A percentile compares a stretch with the other conserved stretches of the same genome.
Evolutionary conservation across 1,140 invertebrate genomes (phyloP).

Genomic region (Trichomalopsis sarcophagae): DNA sequence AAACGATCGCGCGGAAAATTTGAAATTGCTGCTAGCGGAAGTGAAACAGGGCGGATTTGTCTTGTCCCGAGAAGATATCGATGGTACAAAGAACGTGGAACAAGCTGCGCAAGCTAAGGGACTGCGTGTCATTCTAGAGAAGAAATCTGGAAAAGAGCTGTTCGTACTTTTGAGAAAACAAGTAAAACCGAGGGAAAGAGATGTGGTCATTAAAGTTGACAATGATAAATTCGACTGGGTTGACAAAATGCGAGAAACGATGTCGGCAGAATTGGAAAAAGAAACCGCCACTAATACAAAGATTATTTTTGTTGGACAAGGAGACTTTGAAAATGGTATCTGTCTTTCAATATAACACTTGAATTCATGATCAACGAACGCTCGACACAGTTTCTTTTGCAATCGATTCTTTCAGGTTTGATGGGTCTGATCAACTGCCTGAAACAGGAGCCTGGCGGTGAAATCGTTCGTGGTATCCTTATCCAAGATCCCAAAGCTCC

Average conservation of each 20-base stretch:
- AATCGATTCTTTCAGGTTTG: conserved; percentile 76
- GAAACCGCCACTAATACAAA: conserved; percentile 50
- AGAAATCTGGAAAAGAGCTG: conserved; percentile 61
- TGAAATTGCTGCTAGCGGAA: conserved; percentile 57
- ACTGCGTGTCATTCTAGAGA: conserved; percentile 64
- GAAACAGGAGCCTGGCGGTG: conserved; percentile 81
- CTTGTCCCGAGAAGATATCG: conserved; percentile 66
- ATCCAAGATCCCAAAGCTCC: conserved; percentile 81
- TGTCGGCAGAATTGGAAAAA: conserved; percentile 72
- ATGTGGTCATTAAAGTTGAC: conserved; percentile 62
- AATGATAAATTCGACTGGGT: conserved; percentile 76
- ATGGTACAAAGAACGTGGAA: conserved; percentile 55
- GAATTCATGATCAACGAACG: neutral
- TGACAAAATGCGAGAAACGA: conserved; percentile 73
- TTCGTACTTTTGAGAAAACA: conserved; percentile 66
- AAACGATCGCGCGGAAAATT: conserved; percentile 41
- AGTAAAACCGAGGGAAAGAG: conserved; percentile 56
- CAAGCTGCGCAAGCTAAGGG: conserved; percentile 56
- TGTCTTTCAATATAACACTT: neutral
- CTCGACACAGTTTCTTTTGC: neutral
- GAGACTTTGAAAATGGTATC: conserved; percentile 80
- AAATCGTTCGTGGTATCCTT: conserved; percentile 78
- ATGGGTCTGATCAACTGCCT: conserved; percentile 89
- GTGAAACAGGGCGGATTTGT: conserved; percentile 71
- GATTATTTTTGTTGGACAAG: conserved; percentile 78